Evolutionary conservation across 2,113 vertebrate species (phyloP), one percentile per base, ranked within the genome.

Genomic region (Zosterops borbonicus): DNA sequence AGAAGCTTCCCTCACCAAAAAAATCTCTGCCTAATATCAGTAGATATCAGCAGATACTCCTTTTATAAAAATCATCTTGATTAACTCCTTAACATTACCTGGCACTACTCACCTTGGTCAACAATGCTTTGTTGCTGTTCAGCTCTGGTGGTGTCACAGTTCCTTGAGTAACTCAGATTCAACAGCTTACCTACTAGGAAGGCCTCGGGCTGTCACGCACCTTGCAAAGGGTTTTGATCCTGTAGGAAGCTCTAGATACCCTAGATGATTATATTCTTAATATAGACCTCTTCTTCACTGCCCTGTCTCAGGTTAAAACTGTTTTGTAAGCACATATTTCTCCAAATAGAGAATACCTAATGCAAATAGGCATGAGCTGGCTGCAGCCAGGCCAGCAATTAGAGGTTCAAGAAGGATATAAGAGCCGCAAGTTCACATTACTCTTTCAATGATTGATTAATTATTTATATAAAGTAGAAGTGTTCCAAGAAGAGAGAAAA

Each of bases 401-500:
- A 73, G 50, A 69, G 23, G 12, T 80, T 85, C 59, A 73, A 8
- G 12, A 1, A 7, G 31, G 44, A 67, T n/a, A 33, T 65, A 35
- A 68, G 25, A 90, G 18, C 46, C 90, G 58, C 49, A 64, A 50
- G 28, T 56, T 76, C 62, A 55, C 71, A 83, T 73, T 50, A 39
- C 7, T 69, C 47, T 85, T 92, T 68, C 70, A 83, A 21, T 9
- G 19, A 21, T 39, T 90, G 31, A 39, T 92, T 86, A 79, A 95
- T 92, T 92, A 90, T 94, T 95, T 77, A 93, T 46, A 33, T 41
- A 21, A 85, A 86, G 25, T 86, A 33, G 50, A 88, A 76, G 28
- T 69, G 12, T 58, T 90, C 55, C 79, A 88, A 73, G 6, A 59
- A 21, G 41, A 83, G 29, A 73, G 12, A 73, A 90, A 87, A 47